A percentile compares a stretch with the other conserved stretches of the same genome.
Conservation (phyloP, 2,797 vertebrate genomes). For the Sebastes iracundus region DNA sequence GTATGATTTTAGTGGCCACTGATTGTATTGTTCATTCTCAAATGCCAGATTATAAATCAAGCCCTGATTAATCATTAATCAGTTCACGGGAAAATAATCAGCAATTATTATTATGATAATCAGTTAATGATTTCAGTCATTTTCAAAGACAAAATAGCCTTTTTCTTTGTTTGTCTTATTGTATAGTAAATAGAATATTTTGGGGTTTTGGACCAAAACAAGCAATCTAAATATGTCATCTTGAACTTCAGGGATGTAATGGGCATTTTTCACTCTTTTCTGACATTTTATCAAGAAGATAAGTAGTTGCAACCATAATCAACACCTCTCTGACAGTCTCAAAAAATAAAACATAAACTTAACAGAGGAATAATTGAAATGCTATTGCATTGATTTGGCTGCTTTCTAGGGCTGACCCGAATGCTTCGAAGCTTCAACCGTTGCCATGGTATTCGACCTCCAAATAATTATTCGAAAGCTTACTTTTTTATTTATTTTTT, state of each 20-base stretch:
- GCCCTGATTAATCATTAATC: too few relatives aligned
- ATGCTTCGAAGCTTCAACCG: too few relatives aligned
- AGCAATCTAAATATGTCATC: neutral
- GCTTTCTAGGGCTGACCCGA: too few relatives aligned
- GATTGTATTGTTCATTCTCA: neutral
- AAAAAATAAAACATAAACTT: neutral
- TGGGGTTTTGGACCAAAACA: neutral
- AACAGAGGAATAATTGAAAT: neutral
- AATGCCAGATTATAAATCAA: neutral
- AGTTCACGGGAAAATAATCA: neutral
- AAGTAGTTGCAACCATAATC: neutral
- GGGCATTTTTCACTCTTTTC: neutral
- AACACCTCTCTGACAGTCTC: too few relatives aligned
- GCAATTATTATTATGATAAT: neutral
- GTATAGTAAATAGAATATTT: neutral
- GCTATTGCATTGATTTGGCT: neutral
- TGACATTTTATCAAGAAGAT: neutral
- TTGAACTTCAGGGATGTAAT: neutral
- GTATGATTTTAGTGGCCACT: neutral
- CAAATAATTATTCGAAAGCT: too few relatives aligned
- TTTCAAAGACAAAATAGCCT: too few relatives aligned
- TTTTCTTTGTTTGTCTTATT: too few relatives aligned
- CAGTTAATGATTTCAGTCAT: too few relatives aligned
- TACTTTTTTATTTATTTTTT: too few relatives aligned
- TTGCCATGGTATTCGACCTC: too few relatives aligned